Conservation (phyloP, 2,888 invertebrate species). For the Eupeodes luniger region DNA sequence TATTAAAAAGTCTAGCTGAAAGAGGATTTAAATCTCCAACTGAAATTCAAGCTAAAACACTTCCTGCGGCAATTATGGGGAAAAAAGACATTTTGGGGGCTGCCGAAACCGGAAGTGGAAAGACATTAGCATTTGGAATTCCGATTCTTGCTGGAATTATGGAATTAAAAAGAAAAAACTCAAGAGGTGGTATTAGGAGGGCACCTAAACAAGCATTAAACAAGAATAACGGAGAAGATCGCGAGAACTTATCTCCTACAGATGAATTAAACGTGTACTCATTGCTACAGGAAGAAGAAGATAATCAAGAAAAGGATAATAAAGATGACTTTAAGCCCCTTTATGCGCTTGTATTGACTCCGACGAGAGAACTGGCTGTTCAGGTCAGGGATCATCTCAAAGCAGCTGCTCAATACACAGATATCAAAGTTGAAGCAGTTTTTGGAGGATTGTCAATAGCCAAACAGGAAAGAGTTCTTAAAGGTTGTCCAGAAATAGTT, state of each 20-base stretch:
- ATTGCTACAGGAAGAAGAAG: constrained; percentile 77
- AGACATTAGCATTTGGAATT: constrained; percentile 98
- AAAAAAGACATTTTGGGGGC: constrained; percentile 97
- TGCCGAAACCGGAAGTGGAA: constrained; percentile 99
- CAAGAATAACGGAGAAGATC: constrained; percentile 80
- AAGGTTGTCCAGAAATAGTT: constrained; percentile 94
- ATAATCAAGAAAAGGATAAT: constrained; percentile 77
- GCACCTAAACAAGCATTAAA: constrained; percentile 78
- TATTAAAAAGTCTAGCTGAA: constrained; percentile 90
- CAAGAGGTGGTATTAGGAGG: constrained; percentile 81
- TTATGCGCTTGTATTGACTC: constrained; percentile 95
- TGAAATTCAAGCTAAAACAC: constrained; percentile 91
- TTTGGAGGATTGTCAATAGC: constrained; percentile 97
- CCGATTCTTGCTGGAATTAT: constrained; percentile 95
- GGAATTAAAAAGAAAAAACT: constrained; percentile 86
- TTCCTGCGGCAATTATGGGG: constrained; percentile 93
- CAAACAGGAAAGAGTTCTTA: constrained; percentile 95
- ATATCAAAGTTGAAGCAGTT: constrained; percentile 90
- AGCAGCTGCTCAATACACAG: constrained; percentile 91
- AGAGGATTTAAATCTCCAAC: constrained; percentile 93
- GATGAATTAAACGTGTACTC: constrained; percentile 79
- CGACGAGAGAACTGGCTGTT: constrained; percentile 97
- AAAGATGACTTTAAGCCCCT: constrained; percentile 83
- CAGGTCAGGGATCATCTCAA: constrained; percentile 95
- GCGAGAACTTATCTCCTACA: constrained; percentile 84